Conservation (phyloP, 2,113 vertebrate genomes). For the Crotalus helleri region DNA sequence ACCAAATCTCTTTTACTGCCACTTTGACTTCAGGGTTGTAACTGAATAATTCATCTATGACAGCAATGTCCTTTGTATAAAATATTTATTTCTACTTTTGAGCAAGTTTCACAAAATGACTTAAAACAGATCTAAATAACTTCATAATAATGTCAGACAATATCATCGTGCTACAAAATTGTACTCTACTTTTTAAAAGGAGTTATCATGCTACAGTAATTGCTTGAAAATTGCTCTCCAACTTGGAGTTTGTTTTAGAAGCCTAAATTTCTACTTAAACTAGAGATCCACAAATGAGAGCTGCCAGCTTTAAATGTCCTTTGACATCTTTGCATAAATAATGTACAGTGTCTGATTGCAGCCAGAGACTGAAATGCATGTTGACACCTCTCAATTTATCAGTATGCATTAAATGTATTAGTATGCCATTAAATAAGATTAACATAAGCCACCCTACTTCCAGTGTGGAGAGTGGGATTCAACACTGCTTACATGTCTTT, state of each 20-base stretch:
- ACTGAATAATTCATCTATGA: conserved; percentile 1
- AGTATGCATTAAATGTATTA: conserved; percentile 29
- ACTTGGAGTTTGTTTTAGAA: conserved; percentile 58
- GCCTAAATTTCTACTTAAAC: conserved; percentile 47
- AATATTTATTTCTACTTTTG: conserved; percentile 72
- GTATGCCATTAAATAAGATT: conserved; percentile 40
- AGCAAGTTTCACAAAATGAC: conserved; percentile 70
- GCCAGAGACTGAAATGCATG: conserved; percentile 34
- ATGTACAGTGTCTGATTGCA: conserved; percentile 37
- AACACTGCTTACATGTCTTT: conserved; percentile 46
- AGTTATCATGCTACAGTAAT: conserved; percentile 49
- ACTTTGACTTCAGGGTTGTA: background rate
- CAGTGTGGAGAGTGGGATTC: conserved; percentile 42
- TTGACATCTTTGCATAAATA: conserved; percentile 25
- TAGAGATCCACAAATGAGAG: conserved; percentile 7
- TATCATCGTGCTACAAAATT: conserved; percentile 73
- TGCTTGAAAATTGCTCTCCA: conserved; percentile 66
- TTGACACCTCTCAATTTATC: conserved; percentile 32
- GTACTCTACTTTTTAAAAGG: conserved; percentile 64
- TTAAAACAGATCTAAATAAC: conserved; percentile 71
- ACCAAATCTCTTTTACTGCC: background rate
- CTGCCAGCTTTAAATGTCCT: conserved; percentile 39
- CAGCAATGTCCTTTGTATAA: conserved; percentile 62
- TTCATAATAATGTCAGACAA: conserved; percentile 67
- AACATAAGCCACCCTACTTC: conserved; percentile 34